Percentiles rank a stretch among this genome's conserved stretches.
Conservation (phyloP, 2,888 invertebrate species). For the Physocephala rufipes region DNA sequence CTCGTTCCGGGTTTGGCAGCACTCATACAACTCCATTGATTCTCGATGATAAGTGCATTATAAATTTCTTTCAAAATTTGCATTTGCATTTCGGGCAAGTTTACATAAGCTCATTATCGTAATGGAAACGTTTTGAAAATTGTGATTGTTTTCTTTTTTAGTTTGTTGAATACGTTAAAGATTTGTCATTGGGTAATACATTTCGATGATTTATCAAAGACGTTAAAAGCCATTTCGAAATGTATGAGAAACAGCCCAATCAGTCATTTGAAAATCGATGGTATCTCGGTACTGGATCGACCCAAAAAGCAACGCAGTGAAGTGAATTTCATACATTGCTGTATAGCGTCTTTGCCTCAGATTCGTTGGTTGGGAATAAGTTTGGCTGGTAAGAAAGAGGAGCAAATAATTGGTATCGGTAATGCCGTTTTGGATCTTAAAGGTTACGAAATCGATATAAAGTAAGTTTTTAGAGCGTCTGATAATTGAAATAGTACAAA, state of each 20-base stretch:
- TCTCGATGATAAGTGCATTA: slow-evolving; percentile 66
- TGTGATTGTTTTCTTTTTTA: slow-evolving; percentile 39
- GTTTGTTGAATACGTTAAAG: slow-evolving; percentile 55
- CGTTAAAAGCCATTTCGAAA: slow-evolving; percentile 54
- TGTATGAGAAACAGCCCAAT: slow-evolving; percentile 54
- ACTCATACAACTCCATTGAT: slow-evolving; percentile 62
- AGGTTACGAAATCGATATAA: slow-evolving; percentile 57
- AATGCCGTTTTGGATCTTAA: slow-evolving; percentile 55
- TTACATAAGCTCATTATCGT: not conserved
- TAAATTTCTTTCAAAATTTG: slow-evolving; percentile 66
- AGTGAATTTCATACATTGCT: slow-evolving; percentile 53
- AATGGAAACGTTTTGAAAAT: not conserved
- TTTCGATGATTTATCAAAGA: slow-evolving; percentile 54
- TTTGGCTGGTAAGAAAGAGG: slow-evolving; percentile 54
- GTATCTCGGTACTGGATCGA: slow-evolving; percentile 54
- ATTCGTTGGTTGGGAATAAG: slow-evolving; percentile 57
- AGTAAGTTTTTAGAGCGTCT: slow-evolving; percentile 46
- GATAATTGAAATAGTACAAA: too few species aligned
- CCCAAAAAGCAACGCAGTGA: slow-evolving; percentile 53
- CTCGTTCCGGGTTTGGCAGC: slow-evolving; percentile 64
- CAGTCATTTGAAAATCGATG: slow-evolving; percentile 57
- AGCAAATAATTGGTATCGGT: slow-evolving; percentile 55
- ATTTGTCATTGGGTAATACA: slow-evolving; percentile 58
- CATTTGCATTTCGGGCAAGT: slow-evolving; percentile 63
- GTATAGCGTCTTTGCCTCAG: slow-evolving; percentile 52